Percentiles rank a stretch among this genome's conserved stretches.
phyloP scores from a whole-genome alignment of 2,888 invertebrate species.

The Aplocera efformata region DNA sequence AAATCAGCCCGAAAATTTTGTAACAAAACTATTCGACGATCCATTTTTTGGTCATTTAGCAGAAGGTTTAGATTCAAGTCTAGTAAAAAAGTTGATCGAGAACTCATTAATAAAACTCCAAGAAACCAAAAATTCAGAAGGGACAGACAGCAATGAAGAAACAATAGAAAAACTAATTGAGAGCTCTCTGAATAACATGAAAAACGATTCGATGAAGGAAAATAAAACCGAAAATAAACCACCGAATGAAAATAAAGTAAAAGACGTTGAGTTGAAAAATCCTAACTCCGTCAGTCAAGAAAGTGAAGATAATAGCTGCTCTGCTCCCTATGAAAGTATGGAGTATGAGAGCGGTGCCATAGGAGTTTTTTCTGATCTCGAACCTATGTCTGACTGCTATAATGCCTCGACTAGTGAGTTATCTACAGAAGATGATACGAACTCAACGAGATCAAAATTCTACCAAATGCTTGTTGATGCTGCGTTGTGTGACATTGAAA shows the following conservation, averaged over 20 bases:
- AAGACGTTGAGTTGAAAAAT: slow-evolving; percentile 40
- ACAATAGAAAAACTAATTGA: slow-evolving; percentile 77
- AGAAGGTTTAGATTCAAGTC: slow-evolving; percentile 81
- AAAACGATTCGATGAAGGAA: slow-evolving; percentile 51
- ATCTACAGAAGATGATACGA: slow-evolving; percentile 83
- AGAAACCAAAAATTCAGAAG: slow-evolving; percentile 70
- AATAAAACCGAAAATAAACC: slow-evolving; percentile 30
- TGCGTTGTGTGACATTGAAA: slow-evolving; percentile 84
- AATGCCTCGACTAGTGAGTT: slow-evolving; percentile 85
- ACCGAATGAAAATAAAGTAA: slow-evolving; percentile 44
- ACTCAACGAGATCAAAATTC: slow-evolving; percentile 84
- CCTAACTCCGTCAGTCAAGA: slow-evolving; percentile 48
- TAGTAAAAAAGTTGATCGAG: slow-evolving; percentile 83
- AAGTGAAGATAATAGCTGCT: slow-evolving; percentile 80
- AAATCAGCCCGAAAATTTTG: slow-evolving; percentile 62
- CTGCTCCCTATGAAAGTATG: slow-evolving; percentile 88
- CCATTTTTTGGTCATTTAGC: slow-evolving; percentile 83
- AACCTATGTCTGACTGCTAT: slow-evolving; percentile 85
- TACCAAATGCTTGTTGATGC: slow-evolving; percentile 87
- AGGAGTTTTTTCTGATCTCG: slow-evolving; percentile 75
- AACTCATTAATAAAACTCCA: slow-evolving; percentile 83
- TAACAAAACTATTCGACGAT: slow-evolving; percentile 82
- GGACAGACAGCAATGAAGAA: slow-evolving; percentile 64
- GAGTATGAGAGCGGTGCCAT: slow-evolving; percentile 83
- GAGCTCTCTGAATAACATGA: slow-evolving; percentile 66